Conservation (phyloP, 2,888 invertebrate species). For the Hyposoter didymator region DNA sequence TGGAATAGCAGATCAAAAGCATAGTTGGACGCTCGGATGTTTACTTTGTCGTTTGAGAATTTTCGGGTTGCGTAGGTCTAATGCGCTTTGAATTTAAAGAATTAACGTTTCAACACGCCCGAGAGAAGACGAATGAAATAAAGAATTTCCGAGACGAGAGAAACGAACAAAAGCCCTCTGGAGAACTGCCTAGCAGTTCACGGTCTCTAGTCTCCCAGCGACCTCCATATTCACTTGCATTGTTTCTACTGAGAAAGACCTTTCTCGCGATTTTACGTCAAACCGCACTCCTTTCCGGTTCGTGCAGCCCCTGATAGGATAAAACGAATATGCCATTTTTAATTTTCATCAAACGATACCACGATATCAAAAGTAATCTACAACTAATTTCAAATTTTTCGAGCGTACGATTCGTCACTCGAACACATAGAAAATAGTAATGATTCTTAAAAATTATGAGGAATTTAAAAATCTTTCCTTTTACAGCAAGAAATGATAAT, state of each 20-base stretch:
- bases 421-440: no score
- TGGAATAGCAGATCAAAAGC: slow-evolving; percentile 14
- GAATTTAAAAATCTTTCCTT: neutral
- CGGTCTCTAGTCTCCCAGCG: slow-evolving; percentile 7
- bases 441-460: no score
- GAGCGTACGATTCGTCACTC: no score
- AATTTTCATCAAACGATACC: neutral
- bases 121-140: slow-evolving; percentile 44
- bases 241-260: slow-evolving; percentile 34
- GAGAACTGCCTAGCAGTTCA: slow-evolving; percentile 23
- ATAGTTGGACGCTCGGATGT: slow-evolving; percentile 1
- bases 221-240: slow-evolving; percentile 18
- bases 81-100: slow-evolving; percentile 50
- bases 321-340: neutral
- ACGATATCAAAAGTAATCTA: neutral
- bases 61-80: slow-evolving; percentile 26
- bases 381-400: neutral
- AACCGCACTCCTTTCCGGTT: slow-evolving; percentile 1
- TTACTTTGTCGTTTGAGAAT: slow-evolving; percentile 39
- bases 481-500: neutral
- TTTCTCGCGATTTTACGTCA: slow-evolving; percentile 23
- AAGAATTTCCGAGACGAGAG: slow-evolving; percentile 42
- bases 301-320: neutral
- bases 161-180: slow-evolving; percentile 49
- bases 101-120: slow-evolving; percentile 36